Evolutionary conservation across 1,140 invertebrate genomes (phyloP).

Genomic region (Caenorhabditis tropicalis): DNA sequence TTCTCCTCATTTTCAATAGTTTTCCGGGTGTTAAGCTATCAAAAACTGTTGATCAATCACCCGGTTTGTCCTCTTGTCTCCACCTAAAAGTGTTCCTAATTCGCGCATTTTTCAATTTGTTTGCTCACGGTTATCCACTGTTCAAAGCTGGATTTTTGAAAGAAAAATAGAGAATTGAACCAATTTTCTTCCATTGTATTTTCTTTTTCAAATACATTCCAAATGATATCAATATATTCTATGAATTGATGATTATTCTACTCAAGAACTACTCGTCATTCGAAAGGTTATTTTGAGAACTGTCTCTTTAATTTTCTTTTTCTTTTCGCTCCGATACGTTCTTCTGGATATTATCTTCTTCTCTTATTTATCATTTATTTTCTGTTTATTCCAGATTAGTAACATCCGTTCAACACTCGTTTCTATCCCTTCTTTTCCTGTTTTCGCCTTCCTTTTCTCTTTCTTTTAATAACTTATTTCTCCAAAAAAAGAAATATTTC

Average conservation of each 20-base stretch:
- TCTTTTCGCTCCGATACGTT: not conserved
- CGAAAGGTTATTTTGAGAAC: not conserved
- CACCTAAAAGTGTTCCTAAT: constrained; percentile 3
- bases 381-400: constrained; percentile 20
- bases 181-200: not conserved
- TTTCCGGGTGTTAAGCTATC: not conserved
- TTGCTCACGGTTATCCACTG: constrained; percentile 22
- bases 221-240: constrained; percentile 12
- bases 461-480: not conserved
- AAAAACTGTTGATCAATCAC: not conserved
- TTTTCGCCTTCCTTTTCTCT: not conserved
- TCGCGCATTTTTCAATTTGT: constrained; percentile 27
- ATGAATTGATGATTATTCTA: not conserved
- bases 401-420: not conserved
- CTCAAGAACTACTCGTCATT: not conserved
- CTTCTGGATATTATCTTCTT: not conserved
- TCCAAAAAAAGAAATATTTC: not conserved
- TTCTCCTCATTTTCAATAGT: not conserved
- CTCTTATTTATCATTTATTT: not conserved
- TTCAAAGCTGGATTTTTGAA: not conserved
- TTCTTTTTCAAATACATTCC: not conserved
- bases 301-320: not conserved
- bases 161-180: constrained; percentile 5
- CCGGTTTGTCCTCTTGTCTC: not conserved
- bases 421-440: not conserved